These are phyloP conservation scores for Cephus rjabovi DNA, from an alignment of 2,888 invertebrate genomes.

Conservation along the genomic window DNA sequence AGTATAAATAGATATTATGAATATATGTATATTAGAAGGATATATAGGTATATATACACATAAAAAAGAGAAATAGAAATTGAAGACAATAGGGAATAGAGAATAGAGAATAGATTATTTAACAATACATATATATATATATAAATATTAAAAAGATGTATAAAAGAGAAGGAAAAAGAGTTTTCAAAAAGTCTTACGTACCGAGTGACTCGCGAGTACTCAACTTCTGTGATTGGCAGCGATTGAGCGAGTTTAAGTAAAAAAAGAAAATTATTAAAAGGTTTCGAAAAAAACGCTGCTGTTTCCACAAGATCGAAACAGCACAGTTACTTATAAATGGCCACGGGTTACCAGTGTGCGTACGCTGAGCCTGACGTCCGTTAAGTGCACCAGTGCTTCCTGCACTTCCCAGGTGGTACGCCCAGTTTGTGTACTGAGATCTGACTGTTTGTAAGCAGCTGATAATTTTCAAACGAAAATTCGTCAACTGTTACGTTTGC, in stretches of 20 bases:
- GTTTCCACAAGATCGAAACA: conserved; percentile 39
- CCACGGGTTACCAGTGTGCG: conserved; percentile 40
- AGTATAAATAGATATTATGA: conserved; percentile 5
- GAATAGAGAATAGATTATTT: conserved; percentile 24
- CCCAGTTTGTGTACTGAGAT: background rate
- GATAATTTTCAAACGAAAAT: too few species aligned
- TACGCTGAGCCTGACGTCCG: background rate
- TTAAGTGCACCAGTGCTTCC: conserved; percentile 8
- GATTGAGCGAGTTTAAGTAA: conserved; percentile 49
- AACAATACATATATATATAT: conserved; percentile 33
- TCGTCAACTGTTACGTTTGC: too few species aligned
- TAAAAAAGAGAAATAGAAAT: conserved; percentile 36
- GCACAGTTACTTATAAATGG: conserved; percentile 46
- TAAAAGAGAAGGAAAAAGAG: conserved; percentile 39
- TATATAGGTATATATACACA: conserved; percentile 26
- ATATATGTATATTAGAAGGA: conserved; percentile 23
- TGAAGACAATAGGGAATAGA: conserved; percentile 31
- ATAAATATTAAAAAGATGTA: conserved; percentile 40
- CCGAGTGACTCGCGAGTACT: conserved; percentile 35
- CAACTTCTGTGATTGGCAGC: conserved; percentile 27
- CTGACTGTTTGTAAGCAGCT: background rate
- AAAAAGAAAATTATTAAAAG: conserved; percentile 32
- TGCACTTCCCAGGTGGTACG: background rate
- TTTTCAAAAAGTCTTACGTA: conserved; percentile 43
- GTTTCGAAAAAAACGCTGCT: conserved; percentile 39